Base-by-base conservation (phyloP, 2,113 vertebrate genomes). In the Ardeotis arabs region DNA sequence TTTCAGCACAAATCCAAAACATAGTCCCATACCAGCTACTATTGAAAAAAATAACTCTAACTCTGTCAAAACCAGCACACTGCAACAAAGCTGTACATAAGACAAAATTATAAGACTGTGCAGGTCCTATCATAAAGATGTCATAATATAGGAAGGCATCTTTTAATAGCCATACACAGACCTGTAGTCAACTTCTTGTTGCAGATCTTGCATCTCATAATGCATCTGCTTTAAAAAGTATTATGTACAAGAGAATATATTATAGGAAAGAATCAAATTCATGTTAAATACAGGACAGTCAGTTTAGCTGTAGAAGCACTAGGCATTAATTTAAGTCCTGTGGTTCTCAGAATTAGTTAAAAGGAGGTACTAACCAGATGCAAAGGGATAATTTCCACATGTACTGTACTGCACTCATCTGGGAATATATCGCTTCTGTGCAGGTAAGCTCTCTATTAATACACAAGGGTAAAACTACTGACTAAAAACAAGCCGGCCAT, bases 211-310 rank as follows among this genome's bases (percentile, higher is more conserved):
- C 20, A 56, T 27, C 41, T 47, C 87, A 41, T 5, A 14, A 25
- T 39, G 8, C 6, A 47, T 39, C 14, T 60, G n/a, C 37, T 78
- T 89, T 44, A n/a, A 66, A 91, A 89, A 80, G 9, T 3, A 41
- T 2, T 33, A 44, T 49, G 44, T 37, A 33, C 7, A 49, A 47
- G 53, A 47, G 2, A 47, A 29, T 24, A 33, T 0, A 0, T 44
- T 66, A n/a, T 5, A 82, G 66, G 14, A 45, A 84, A 77, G 4
- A 66, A 39, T 53, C 4, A 59, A 44, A 66, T 53, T 81, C 0
- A 31, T 80, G 23, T 72, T 47, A 53, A 75, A 52, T 47, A 4
- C 27, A 59, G 7, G 4, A 35, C n/a, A 80, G 5, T 7, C 44
- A 49, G 9, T 64, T 73, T 64, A 73, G 10, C 44, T 73, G 12